Evolutionary conservation across 2,888 invertebrate species (phyloP).

Genomic region (Apomyelois bistriatella): DNA sequence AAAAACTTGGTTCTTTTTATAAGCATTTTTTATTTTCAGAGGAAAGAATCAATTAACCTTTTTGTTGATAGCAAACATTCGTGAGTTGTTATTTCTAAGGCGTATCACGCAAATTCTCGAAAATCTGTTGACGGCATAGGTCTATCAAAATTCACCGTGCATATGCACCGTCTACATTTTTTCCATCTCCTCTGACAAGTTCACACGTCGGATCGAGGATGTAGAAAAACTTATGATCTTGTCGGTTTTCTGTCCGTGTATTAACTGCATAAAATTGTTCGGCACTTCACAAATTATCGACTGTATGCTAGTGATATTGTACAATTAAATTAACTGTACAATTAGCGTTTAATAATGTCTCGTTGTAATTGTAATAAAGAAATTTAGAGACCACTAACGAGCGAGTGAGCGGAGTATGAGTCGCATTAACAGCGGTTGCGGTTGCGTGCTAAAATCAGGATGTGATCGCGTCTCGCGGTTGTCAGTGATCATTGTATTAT

Average conservation of each 20-base stretch:
- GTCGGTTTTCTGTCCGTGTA: constrained; percentile 29
- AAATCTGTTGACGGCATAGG: constrained; percentile 22
- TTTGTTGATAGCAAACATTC: background rate
- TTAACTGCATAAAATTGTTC: constrained; percentile 44
- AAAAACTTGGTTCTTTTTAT: constrained; percentile 9
- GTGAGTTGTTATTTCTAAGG: constrained; percentile 2
- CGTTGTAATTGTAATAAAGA: background rate
- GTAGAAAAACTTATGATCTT: constrained; percentile 48
- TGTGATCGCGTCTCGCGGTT: background rate
- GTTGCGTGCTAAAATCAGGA: constrained; percentile 38
- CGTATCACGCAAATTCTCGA: constrained; percentile 11
- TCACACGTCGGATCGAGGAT: constrained; percentile 56
- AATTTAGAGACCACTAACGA: constrained; percentile 12
- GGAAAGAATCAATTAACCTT: constrained; percentile 9
- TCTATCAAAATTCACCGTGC: constrained; percentile 55
- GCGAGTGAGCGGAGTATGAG: constrained; percentile 12
- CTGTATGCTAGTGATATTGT: background rate
- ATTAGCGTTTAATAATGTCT: background rate
- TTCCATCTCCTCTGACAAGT: constrained; percentile 50
- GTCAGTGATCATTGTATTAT: constrained; percentile 20
- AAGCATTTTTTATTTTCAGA: background rate
- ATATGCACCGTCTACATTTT: constrained; percentile 42
- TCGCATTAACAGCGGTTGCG: constrained; percentile 10
- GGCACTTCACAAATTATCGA: constrained; percentile 29
- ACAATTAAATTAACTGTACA: background rate